Percentiles rank a stretch among this genome's conserved stretches.
These are phyloP conservation scores for Strix occidentalis DNA, from an alignment of 2,797 vertebrate species.

Conservation along the genomic window DNA sequence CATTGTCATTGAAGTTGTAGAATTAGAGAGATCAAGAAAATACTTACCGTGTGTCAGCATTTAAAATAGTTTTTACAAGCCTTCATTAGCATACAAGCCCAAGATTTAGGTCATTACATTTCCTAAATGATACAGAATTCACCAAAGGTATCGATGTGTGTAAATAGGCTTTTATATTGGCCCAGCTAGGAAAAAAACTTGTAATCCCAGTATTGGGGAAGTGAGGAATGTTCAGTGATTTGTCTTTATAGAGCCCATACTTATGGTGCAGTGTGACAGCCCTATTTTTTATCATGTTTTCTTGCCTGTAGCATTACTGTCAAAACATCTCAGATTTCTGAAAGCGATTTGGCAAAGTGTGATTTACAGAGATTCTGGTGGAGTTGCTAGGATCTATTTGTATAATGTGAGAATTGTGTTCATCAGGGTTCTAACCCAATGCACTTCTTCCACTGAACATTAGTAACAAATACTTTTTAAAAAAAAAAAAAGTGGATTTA, in stretches of 20 bases:
- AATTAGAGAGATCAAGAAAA: neutral
- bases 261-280: neutral
- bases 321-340: neutral
- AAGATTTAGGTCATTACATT: neutral
- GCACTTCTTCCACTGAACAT: neutral
- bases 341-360: neutral
- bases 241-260: neutral
- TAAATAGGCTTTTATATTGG: neutral
- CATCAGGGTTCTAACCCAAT: neutral
- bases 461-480: neutral
- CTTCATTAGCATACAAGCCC: neutral
- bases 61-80: neutral
- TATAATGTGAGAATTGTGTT: neutral
- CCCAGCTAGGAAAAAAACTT: neutral
- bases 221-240: neutral
- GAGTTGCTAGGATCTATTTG: neutral
- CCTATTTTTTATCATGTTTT: neutral
- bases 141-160: neutral
- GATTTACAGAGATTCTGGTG: neutral
- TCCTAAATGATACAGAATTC: neutral
- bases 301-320: neutral
- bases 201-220: neutral
- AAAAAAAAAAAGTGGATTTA: neutral
- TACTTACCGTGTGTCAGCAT: accelerated
- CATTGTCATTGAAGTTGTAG: neutral